A percentile compares a stretch with the other conserved stretches of the same genome.
Conservation (phyloP, 2,888 invertebrate species). For the Pemphredon lugubris region DNA sequence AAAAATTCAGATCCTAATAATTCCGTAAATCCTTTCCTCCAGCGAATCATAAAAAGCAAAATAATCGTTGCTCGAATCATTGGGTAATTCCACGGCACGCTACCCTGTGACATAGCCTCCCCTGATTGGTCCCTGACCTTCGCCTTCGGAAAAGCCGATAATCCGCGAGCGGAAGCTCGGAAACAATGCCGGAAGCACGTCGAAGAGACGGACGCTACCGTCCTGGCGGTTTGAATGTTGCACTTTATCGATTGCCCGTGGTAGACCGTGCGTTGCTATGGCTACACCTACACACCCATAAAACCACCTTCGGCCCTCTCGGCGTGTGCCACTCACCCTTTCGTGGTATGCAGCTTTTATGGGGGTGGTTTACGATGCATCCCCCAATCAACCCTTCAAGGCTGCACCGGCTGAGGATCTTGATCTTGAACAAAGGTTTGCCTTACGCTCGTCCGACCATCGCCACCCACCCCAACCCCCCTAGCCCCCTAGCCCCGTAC, state of each 20-base stretch:
- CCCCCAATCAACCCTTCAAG: conserved; percentile 47
- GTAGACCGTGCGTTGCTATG: conserved; percentile 75
- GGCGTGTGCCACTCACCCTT: conserved; percentile 49
- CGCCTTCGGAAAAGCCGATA: too few relatives aligned
- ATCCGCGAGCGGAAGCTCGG: not conserved
- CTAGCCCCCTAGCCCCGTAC: too few relatives aligned
- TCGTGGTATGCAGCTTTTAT: conserved; percentile 66
- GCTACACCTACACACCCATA: conserved; percentile 71
- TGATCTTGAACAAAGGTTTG: conserved; percentile 73
- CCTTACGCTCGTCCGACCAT: too few relatives aligned
- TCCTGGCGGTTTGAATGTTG: conserved; percentile 67
- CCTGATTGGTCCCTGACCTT: too few relatives aligned
- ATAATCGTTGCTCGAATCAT: too few relatives aligned
- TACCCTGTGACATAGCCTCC: too few relatives aligned
- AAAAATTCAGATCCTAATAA: too few relatives aligned
- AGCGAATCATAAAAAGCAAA: too few relatives aligned
- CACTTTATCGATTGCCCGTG: conserved; percentile 77
- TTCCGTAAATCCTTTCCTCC: too few relatives aligned
- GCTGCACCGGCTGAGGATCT: conserved; percentile 67
- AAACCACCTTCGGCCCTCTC: conserved; percentile 67
- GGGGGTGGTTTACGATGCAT: conserved; percentile 61
- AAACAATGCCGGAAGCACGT: conserved; percentile 34
- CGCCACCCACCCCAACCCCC: too few relatives aligned
- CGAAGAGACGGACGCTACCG: conserved; percentile 36
- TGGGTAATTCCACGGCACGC: too few relatives aligned